Percentiles rank a stretch among this genome's conserved stretches.
These are phyloP conservation scores for Escarpia spicata DNA, from an alignment of 2,888 invertebrate genomes.

Conservation along the genomic window DNA sequence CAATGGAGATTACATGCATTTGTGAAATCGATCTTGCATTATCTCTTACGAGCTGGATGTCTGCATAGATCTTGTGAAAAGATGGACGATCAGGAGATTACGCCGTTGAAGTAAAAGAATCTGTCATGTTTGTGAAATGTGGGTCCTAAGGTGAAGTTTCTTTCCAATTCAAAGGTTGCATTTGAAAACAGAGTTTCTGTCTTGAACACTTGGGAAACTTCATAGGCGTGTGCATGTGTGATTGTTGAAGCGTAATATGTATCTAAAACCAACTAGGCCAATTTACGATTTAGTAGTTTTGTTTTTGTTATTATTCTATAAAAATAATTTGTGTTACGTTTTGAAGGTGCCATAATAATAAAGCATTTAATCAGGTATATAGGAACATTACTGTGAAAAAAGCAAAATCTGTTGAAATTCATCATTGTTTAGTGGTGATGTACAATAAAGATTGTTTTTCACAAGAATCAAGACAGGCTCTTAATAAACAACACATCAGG, in stretches of 20 bases:
- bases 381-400: not conserved
- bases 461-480: not conserved
- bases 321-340: not conserved
- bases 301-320: not conserved
- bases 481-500: not conserved
- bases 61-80: not conserved
- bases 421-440: not conserved
- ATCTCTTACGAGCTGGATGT: not conserved
- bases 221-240: not conserved
- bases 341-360: not conserved
- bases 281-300: not conserved
- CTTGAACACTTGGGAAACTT: not conserved
- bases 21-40: not conserved
- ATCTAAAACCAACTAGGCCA: not conserved
- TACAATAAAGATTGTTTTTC: constrained; percentile 6
- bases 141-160: not conserved
- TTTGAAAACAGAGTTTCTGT: not conserved
- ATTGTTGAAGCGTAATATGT: not conserved
- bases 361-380: not conserved
- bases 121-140: no score
- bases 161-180: not conserved
- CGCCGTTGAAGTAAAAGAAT: not conserved
- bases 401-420: not conserved
- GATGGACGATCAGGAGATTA: not conserved
- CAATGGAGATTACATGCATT: not conserved